Evolutionary conservation across 2,888 invertebrate genomes (phyloP).

Genomic region (Tenthredo notha): DNA sequence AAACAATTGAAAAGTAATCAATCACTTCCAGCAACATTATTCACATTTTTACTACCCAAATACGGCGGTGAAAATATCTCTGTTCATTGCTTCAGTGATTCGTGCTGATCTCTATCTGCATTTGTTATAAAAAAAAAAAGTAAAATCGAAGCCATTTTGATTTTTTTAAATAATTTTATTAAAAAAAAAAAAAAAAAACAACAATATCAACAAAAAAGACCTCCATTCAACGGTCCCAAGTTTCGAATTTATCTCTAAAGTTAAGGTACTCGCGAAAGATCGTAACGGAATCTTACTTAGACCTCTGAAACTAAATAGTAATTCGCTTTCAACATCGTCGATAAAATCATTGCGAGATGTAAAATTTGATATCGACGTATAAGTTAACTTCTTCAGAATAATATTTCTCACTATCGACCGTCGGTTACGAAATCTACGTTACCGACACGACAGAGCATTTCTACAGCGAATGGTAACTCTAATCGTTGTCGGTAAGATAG

Average conservation of each 20-base stretch:
- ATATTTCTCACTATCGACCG: not conserved
- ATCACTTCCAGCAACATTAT: not conserved
- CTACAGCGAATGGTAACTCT: not conserved
- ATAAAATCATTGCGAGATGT: not conserved
- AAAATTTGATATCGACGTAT: not conserved
- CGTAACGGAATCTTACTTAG: not conserved
- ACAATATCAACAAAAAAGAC: not conserved
- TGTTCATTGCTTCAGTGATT: not conserved
- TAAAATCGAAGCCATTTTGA: not conserved
- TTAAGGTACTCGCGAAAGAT: not conserved
- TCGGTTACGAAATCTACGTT: not conserved
- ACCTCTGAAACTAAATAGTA: not conserved
- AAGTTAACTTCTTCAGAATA: not conserved
- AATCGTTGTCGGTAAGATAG: not conserved
- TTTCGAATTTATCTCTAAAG: not conserved
- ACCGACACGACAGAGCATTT: not conserved
- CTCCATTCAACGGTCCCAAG: not conserved
- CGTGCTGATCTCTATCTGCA: not conserved
- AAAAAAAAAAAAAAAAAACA: not conserved
- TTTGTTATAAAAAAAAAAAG: not conserved
- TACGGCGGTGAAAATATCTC: not conserved
- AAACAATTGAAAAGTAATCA: not conserved
- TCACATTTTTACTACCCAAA: not conserved
- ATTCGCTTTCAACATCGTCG: not conserved
- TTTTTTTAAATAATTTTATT: not conserved